Percentiles rank a stretch among this genome's conserved stretches.
phyloP scores from a whole-genome alignment of 2,797 vertebrate genomes.

The Channallabes apus region DNA sequence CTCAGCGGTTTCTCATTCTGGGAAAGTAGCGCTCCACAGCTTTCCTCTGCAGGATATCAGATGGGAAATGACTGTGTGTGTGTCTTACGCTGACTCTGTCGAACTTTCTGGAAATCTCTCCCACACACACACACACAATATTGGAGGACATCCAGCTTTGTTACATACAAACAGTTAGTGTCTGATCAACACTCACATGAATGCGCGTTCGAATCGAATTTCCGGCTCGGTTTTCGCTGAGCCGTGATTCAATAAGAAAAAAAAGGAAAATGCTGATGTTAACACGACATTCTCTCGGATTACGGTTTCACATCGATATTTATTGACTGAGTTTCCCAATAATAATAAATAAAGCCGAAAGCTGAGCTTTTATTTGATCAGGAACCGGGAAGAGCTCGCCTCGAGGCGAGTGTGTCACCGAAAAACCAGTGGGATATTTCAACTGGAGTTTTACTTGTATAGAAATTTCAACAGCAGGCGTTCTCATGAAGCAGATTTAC shows the following conservation, averaged over 20 bases:
- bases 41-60: slow-evolving; percentile 17
- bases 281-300: background rate
- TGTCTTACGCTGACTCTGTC: background rate
- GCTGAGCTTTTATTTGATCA: background rate
- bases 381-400: background rate
- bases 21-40: background rate
- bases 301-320: background rate
- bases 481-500: background rate
- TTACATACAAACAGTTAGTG: slow-evolving; percentile 17
- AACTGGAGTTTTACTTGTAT: background rate
- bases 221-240: background rate
- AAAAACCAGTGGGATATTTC: background rate
- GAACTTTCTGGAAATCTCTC: background rate
- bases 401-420: background rate
- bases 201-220: background rate
- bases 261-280: background rate
- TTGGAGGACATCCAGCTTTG: slow-evolving; percentile 23
- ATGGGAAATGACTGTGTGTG: background rate
- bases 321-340: background rate
- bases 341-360: background rate
- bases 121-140: background rate
- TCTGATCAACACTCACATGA: background rate
- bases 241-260: too few species aligned
- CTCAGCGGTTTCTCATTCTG: slow-evolving; percentile 1
- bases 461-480: background rate